phyloP scores from a whole-genome alignment of 1,140 invertebrate genomes.

The Philopotamus ludificatus region DNA sequence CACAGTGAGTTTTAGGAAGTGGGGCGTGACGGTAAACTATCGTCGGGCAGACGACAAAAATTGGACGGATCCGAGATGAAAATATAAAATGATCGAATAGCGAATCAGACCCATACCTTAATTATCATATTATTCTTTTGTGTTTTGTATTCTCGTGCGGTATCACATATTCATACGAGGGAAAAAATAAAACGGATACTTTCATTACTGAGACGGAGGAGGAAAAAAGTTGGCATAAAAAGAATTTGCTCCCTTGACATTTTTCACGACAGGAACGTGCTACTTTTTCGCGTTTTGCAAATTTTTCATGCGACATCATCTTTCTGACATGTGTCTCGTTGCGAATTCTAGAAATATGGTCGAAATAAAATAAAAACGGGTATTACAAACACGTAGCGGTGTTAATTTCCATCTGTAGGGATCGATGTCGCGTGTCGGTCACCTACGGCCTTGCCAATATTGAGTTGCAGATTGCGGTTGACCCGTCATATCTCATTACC shows the following conservation, averaged over 20 bases:
- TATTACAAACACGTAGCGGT: too few relatives aligned
- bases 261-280: conserved; percentile 21
- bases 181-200: neutral
- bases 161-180: too few relatives aligned
- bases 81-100: too few relatives aligned
- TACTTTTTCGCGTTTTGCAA: conserved; percentile 16
- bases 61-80: too few relatives aligned
- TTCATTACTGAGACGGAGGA: conserved; percentile 20
- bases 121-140: conserved; percentile 1
- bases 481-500: too few relatives aligned
- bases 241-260: conserved; percentile 19
- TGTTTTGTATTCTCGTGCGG: neutral
- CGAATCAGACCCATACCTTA: too few relatives aligned
- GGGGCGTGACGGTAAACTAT: neutral
- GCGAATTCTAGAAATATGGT: too few relatives aligned
- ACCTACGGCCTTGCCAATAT: too few relatives aligned
- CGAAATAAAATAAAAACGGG: too few relatives aligned
- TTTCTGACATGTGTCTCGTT: neutral
- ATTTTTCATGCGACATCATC: conserved; percentile 25
- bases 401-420: too few relatives aligned
- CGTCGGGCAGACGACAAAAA: neutral
- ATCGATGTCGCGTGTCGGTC: too few relatives aligned
- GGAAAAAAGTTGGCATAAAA: conserved; percentile 10
- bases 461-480: too few relatives aligned
- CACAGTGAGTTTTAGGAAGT: neutral